phyloP scores from a whole-genome alignment of 2,797 vertebrate genomes.

The Sebastes oblongus region DNA sequence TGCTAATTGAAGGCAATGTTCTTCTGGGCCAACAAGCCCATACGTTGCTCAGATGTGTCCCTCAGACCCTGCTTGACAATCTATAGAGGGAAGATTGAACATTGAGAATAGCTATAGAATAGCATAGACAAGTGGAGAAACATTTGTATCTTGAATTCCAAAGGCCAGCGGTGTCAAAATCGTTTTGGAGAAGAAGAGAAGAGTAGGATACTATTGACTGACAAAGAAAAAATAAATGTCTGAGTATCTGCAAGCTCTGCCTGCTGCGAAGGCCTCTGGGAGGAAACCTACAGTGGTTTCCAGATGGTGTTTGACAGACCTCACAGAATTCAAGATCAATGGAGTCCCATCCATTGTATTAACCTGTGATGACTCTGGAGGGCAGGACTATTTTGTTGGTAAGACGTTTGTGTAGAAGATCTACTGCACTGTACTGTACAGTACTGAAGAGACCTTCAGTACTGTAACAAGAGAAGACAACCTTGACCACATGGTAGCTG shows the following conservation, averaged over 20 bases:
- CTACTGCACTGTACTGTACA: no score
- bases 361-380: slow-evolving; percentile 26
- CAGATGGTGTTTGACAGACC: slow-evolving; percentile 30
- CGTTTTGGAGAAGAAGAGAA: neutral
- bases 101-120: neutral
- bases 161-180: neutral
- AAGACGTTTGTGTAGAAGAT: neutral
- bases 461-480: neutral
- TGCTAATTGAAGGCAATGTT: neutral
- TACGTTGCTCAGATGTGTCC: neutral
- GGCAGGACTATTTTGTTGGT: slow-evolving; percentile 4
- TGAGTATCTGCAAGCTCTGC: slow-evolving; percentile 20
- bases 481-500: neutral
- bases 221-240: slow-evolving; percentile 14
- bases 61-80: neutral
- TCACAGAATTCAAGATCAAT: slow-evolving; percentile 46
- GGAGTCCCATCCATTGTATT: neutral
- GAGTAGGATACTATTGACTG: slow-evolving; percentile 1
- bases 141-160: neutral
- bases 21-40: neutral
- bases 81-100: neutral
- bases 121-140: neutral
- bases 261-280: slow-evolving; percentile 18
- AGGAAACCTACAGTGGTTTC: slow-evolving; percentile 34
- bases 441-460: neutral